Evolutionary conservation across 2,797 vertebrate genomes (phyloP), one percentile per base, ranked within the genome.

Genomic region (Tragopan temminckii): DNA sequence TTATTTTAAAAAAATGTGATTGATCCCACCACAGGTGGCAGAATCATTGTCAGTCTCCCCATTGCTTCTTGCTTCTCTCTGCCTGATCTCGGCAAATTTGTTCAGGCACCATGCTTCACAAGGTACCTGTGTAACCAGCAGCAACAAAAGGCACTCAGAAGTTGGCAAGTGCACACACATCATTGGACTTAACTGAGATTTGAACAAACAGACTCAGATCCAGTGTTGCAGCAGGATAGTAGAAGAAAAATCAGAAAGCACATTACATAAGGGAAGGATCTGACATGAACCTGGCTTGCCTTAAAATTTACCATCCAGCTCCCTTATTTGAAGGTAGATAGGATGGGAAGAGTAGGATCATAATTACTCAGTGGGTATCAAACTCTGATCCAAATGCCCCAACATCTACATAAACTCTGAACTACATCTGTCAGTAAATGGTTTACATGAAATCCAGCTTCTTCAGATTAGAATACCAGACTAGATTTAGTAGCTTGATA

Each of bases 401-500:
- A 87, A 24, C 5, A 67, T 14, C 38, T 52, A 85, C 40, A 82
- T 20, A 61, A 36, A 64, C 25, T 46, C 57, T 25, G 58, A 82
- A 12, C 36, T 76, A 19, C 29, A 17, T 45, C n/a, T 14, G 43
- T 35, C 46, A 57, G 42, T 58, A 25, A 16, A 27, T 35, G 40
- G n/a, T 42, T 72, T 19, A 29, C 67, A 42, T 11, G 9, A 71
- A 86, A 71, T 23, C 18, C 16, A 67, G 15, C 25, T 85, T 53
- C 27, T 23, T 58, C 66, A 25, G 31, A 75, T 71, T 71, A 57
- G 69, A 85, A 62, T 31, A 80, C 15, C 29, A 64, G 48, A 57
- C 33, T 62, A 75, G 72, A 81, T 86, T 86, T 76, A 67, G 38
- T 9, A 84, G 55, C 72, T 20, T 81, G 67, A 43, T 72, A 79